These are phyloP conservation scores for Dinomys branickii DNA, from an alignment of 2,113 vertebrate genomes.

Conservation along the genomic window DNA sequence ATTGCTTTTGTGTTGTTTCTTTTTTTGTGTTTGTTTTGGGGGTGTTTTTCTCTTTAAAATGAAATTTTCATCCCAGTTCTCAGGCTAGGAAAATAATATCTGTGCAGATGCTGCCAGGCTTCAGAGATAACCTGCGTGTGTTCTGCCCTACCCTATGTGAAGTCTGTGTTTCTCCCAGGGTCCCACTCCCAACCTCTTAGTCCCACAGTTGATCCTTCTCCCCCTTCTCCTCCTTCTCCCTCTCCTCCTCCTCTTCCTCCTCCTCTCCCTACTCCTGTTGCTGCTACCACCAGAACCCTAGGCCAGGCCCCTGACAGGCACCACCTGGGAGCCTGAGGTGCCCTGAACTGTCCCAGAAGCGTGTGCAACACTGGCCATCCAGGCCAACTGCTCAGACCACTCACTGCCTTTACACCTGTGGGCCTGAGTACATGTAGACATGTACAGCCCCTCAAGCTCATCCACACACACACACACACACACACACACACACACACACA, in stretches of 20 bases:
- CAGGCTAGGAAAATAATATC: neutral
- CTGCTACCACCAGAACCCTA: neutral
- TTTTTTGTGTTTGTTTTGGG: too few species aligned
- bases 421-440: neutral
- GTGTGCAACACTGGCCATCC: too few species aligned
- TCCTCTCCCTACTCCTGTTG: too few species aligned
- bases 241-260: neutral
- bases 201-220: neutral
- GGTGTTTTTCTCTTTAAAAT: too few species aligned
- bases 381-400: neutral
- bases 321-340: neutral
- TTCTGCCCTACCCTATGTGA: neutral
- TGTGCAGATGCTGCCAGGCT: neutral
- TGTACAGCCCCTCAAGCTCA: neutral
- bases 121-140: neutral
- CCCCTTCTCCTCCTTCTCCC: neutral
- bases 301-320: too few species aligned
- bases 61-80: neutral
- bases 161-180: neutral
- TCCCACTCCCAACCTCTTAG: too few species aligned
- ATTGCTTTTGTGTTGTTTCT: too few species aligned
- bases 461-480: neutral
- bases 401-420: rapidly evolving
- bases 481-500: neutral
- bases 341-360: neutral